Base-by-base conservation (phyloP, 2,888 invertebrate species). In the Hofmannophila pseudospretella region DNA sequence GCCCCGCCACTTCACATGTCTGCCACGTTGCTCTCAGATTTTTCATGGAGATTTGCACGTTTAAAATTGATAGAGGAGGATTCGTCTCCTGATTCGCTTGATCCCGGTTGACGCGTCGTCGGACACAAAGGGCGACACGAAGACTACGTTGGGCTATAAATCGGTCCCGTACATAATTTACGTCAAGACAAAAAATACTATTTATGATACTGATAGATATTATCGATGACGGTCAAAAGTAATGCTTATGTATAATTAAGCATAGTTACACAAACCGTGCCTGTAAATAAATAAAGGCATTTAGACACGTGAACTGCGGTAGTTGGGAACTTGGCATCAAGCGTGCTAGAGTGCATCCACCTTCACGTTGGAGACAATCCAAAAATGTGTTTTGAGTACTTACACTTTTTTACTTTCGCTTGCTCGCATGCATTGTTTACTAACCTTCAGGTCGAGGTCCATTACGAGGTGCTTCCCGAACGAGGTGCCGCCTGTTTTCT, bases 401-500 rank as follows among this genome's bases (percentile, higher is more conserved):
- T 12, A 26, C 22, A 22, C 7, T n/a, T 20, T 34, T 31, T 34
- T 23, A 23, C 31, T 39, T 39, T 39, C 34, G 20, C 29, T 23
- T 31, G 19, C 9, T 23, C 22, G n/a, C 9, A 23, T 33, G 23
- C 5, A 4, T 16, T 4, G 13, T 30, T n/a, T 26, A 52, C 70
- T 51, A 49, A 90, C 90, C 88, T 90, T 90, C 38, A 90, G 86
- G 80, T 97, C 96, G 65, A 99, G 89, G 88, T 99, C 96, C 84
- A 95, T 94, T 39, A 99, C 98, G 55, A 99, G 90, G 85, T 98
- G 98, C 69, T 95, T 93, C 36, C 99, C 99, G 73, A 99, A 99
- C 4, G 96, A 93, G 26, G 99, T 99, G 16, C 99, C 99, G 37
- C 99, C 99, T 35, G 99, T 99, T 88, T 99, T 99, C 82, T 99